These are phyloP conservation scores for Melospiza melodia DNA, from an alignment of 2,113 vertebrate species.

Conservation along the genomic window DNA sequence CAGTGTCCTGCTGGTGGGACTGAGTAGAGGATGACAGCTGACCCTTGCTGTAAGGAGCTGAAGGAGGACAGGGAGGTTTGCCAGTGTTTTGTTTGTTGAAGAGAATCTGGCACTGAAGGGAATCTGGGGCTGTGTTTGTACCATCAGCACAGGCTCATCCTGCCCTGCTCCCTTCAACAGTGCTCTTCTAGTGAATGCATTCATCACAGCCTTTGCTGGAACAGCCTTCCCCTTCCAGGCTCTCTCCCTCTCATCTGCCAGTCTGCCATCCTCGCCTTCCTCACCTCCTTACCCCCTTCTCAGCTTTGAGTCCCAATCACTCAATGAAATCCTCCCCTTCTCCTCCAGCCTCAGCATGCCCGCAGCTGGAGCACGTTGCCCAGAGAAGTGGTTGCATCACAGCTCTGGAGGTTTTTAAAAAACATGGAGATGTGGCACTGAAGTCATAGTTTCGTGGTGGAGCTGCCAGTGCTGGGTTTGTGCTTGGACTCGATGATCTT, in stretches of 20 bases:
- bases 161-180: neutral
- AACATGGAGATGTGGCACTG: neutral
- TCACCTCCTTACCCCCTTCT: neutral
- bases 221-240: neutral
- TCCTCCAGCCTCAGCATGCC: neutral
- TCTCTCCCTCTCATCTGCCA: neutral
- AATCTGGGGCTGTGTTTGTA: neutral
- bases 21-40: neutral
- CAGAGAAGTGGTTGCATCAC: neutral
- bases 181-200: fast-evolving
- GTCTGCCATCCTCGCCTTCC: neutral
- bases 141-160: neutral
- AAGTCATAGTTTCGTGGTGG: neutral
- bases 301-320: neutral
- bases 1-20: neutral
- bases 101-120: neutral
- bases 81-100: neutral
- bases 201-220: neutral
- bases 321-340: neutral
- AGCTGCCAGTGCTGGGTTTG: neutral
- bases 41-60: neutral
- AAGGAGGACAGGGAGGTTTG: neutral
- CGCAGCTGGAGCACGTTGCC: neutral
- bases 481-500: neutral
- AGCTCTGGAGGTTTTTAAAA: neutral